A percentile compares a stretch with the other conserved stretches of the same genome.
These are phyloP conservation scores for Oligia fasciuncula DNA, from an alignment of 2,888 invertebrate species.

Conservation along the genomic window DNA sequence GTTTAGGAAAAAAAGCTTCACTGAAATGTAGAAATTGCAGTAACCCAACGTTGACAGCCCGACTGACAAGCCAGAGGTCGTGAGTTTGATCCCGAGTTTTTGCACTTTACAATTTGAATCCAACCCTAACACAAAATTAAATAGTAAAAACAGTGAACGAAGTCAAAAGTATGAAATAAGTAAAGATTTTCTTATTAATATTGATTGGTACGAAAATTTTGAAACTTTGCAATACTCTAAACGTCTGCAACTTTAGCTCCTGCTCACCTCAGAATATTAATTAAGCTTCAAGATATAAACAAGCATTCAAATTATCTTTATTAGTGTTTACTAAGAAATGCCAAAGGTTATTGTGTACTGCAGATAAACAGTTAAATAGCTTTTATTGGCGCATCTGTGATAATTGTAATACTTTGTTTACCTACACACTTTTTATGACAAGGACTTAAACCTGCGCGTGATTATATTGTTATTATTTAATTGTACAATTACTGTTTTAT, in stretches of 20 bases:
- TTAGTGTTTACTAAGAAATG: conserved; percentile 13
- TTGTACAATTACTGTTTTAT: neutral
- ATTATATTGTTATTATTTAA: conserved; percentile 7
- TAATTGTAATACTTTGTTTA: conserved; percentile 33
- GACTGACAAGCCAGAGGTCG: neutral
- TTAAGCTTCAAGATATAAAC: conserved; percentile 2
- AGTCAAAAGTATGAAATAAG: neutral
- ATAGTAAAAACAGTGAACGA: neutral
- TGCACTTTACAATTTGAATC: neutral
- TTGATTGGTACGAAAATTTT: neutral
- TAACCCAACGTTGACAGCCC: neutral
- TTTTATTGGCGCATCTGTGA: conserved; percentile 22
- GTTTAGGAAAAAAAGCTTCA: no score
- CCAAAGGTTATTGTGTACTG: neutral
- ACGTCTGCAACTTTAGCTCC: no score
- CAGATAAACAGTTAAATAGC: conserved; percentile 13
- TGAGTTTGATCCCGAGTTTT: neutral
- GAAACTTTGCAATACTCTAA: neutral
- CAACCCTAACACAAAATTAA: neutral
- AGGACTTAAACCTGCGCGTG: conserved; percentile 13
- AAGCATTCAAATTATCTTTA: conserved; percentile 8
- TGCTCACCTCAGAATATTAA: conserved; percentile 2
- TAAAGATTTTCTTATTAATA: no score
- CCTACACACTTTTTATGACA: conserved; percentile 6
- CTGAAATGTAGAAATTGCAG: neutral